A percentile compares a stretch with the other conserved stretches of the same genome.
phyloP scores from a whole-genome alignment of 2,113 vertebrate species.

The Coryphaenoides rupestris region DNA sequence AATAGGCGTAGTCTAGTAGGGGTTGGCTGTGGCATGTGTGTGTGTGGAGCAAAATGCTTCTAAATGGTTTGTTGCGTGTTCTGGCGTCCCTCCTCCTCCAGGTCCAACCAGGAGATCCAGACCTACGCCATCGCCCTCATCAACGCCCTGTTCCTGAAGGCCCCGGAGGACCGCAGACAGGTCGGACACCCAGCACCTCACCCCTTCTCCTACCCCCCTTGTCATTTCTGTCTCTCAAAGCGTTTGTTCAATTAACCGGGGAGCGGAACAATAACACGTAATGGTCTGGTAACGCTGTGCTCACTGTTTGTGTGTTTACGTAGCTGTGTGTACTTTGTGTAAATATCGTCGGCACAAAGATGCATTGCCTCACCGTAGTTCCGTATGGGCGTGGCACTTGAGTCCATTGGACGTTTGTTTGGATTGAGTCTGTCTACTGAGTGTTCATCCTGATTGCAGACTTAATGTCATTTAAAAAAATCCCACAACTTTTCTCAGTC shows the following conservation, averaged over 20 bases:
- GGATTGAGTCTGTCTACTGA: conserved; percentile 47
- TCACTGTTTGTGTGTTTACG: too few relatives aligned
- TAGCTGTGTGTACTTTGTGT: too few relatives aligned
- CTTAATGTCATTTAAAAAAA: background rate
- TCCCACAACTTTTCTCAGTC: too few relatives aligned
- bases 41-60: conserved; percentile 67
- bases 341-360: too few relatives aligned
- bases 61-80: conserved; percentile 65
- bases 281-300: background rate
- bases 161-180: conserved; percentile 96
- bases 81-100: conserved; percentile 67
- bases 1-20: too few relatives aligned
- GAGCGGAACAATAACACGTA: background rate
- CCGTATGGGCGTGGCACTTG: conserved; percentile 15
- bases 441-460: conserved; percentile 35
- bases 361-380: background rate
- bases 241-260: too few relatives aligned
- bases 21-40: too few relatives aligned
- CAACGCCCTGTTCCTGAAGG: conserved; percentile 97
- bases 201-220: too few relatives aligned
- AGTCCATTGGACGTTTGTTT: conserved; percentile 11
- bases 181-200: conserved; percentile 65
- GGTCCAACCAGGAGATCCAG: conserved; percentile 99
- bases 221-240: too few relatives aligned
- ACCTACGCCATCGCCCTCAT: conserved; percentile 97